Percentiles rank a stretch among this genome's conserved stretches.
These are phyloP conservation scores for Acleris sparsana DNA, from an alignment of 2,888 invertebrate species.

Conservation along the genomic window DNA sequence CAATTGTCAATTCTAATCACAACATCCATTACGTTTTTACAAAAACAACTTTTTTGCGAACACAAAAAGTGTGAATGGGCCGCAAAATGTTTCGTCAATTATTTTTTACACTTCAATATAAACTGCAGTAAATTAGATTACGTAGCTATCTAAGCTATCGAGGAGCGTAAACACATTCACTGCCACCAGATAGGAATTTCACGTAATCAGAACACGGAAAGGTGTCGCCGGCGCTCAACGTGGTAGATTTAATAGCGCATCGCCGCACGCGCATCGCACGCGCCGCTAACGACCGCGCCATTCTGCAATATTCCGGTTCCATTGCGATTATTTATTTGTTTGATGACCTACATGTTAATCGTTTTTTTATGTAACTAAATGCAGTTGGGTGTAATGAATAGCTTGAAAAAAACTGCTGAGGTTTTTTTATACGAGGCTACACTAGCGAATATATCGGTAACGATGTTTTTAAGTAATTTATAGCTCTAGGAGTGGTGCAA, in stretches of 20 bases:
- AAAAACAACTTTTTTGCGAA: too few relatives aligned
- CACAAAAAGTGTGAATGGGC: too few relatives aligned
- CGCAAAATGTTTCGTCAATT: neutral
- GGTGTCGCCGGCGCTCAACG: too few relatives aligned
- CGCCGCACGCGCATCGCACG: conserved; percentile 63
- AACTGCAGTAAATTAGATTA: conserved; percentile 11
- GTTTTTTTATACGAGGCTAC: too few relatives aligned
- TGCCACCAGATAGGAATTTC: too few relatives aligned
- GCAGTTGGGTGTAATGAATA: conserved; percentile 10
- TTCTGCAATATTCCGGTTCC: conserved; percentile 50
- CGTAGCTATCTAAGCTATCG: conserved; percentile 24
- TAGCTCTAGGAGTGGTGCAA: too few relatives aligned
- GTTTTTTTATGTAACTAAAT: conserved; percentile 19
- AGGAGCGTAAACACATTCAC: conserved; percentile 23
- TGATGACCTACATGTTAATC: conserved; percentile 23
- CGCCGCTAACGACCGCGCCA: conserved; percentile 71
- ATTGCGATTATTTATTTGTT: conserved; percentile 32
- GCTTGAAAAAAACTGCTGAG: neutral
- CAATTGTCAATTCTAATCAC: too few relatives aligned
- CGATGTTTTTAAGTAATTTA: too few relatives aligned
- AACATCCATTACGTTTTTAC: too few relatives aligned
- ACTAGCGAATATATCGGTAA: too few relatives aligned
- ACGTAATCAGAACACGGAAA: too few relatives aligned
- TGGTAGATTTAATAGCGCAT: conserved; percentile 60
- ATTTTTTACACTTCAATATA: conserved; percentile 5